Evolutionary conservation across 2,888 invertebrate genomes (phyloP), one percentile per base, ranked within the genome.

Genomic region (Hydrotaea cyrtoneurina): DNA sequence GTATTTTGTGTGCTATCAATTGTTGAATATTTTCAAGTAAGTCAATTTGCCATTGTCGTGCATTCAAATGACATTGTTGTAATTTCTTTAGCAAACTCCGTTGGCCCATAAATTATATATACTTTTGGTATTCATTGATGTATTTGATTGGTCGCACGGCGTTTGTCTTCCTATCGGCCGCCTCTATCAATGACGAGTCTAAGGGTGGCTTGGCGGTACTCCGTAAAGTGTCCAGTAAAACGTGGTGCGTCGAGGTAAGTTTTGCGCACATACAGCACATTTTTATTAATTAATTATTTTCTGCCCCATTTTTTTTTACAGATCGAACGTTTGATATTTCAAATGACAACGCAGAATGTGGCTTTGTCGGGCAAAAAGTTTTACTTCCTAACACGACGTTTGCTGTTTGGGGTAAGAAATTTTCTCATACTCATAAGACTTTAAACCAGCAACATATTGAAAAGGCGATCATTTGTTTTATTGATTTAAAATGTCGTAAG

Each of bases 1-100:
- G 59, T 96, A 95, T 90, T 96, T 96, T 89, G 95, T 96, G 83
- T 96, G 96, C 88, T 93, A 95, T 78, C 96, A 96, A 88, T 92
- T 96, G 39, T 95, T 95, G 86, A 93, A 95, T 88, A 88, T 92
- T 69, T 92, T 92, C 86, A 91, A 91, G 92, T 92, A 80, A 89
- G 89, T 88, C 7, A n/a, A 23, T 36, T 3, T 50, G 4, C 31
- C 31, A 31, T 31, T 31, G 2, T 31, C 2, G 2, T 31, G 31
- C 3, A 31, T 4, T 2, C 31, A 4, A 31, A 4, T 75, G 26
- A 55, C 19, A 11, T 39, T 3, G 11, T 10, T 39, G 3, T 13
- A 39, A 11, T 74, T 23, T 50, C n/a, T 66, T 71, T 13, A 92
- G 92, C 86, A 91, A 91, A 86, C 83, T 92, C 2, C 90, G 93